Evolutionary conservation across 2,888 invertebrate genomes (phyloP).

Genomic region (Orthosia gracilis): DNA sequence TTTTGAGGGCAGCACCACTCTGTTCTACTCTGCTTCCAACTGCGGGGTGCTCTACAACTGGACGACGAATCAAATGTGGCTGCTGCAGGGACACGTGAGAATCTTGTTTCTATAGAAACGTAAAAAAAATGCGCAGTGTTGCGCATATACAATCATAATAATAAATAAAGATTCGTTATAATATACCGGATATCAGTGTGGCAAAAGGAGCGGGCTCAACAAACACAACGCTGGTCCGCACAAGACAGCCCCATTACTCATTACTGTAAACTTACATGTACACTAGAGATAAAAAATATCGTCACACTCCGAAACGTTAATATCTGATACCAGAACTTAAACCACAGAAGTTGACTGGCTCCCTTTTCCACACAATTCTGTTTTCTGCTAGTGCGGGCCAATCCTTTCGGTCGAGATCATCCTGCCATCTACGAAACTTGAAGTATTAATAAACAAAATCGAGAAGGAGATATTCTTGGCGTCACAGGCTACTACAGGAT

Average conservation of each 20-base stretch:
- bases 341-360: neutral
- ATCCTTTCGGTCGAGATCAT: neutral
- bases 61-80: conserved; percentile 90
- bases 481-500: neutral
- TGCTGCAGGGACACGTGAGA: conserved; percentile 93
- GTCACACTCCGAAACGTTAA: too few species aligned
- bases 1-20: conserved; percentile 83
- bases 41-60: conserved; percentile 93
- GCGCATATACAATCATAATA: too few species aligned
- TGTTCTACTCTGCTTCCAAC: conserved; percentile 93
- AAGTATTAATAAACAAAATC: neutral
- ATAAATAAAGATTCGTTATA: too few species aligned
- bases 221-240: too few species aligned
- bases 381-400: neutral
- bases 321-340: neutral
- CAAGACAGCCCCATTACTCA: too few species aligned
- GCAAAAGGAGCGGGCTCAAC: too few species aligned
- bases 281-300: too few species aligned
- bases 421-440: neutral
- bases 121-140: too few species aligned
- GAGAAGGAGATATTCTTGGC: neutral
- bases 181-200: too few species aligned
- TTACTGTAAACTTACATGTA: too few species aligned
- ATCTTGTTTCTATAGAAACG: neutral
- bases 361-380: neutral